Conservation (phyloP, 1,140 invertebrate species). For the Trialeurodes vaporariorum region DNA sequence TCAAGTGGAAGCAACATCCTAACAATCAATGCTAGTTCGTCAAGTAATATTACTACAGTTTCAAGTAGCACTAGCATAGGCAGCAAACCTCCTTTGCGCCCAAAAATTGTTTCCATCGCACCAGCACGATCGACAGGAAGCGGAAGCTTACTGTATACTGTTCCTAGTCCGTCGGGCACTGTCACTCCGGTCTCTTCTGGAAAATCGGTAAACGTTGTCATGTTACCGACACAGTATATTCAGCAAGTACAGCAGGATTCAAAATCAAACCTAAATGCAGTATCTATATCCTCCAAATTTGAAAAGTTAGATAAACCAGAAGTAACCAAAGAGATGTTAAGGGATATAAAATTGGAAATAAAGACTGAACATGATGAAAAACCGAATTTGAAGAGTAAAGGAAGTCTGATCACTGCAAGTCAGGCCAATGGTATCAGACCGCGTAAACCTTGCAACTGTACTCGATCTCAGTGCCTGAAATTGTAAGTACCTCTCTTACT, state of each 20-base stretch:
- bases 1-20: not conserved
- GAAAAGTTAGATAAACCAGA: not conserved
- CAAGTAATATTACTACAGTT: not conserved
- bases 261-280: not conserved
- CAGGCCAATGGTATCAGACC: constrained; percentile 56
- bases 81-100: not conserved
- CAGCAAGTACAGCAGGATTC: not conserved
- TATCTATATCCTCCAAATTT: not conserved
- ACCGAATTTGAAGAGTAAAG: not conserved
- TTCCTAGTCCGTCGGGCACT: not conserved
- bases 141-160: not conserved
- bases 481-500: constrained; percentile 58
- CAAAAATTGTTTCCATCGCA: not conserved
- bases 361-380: not conserved
- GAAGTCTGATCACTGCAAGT: not conserved
- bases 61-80: not conserved
- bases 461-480: constrained; percentile 97
- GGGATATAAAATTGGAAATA: not conserved
- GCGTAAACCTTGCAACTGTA: constrained; percentile 96
- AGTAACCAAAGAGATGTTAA: not conserved
- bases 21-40: not conserved
- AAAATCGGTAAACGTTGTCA: not conserved
- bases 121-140: not conserved
- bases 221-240: not conserved
- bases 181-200: not conserved